These are phyloP conservation scores for Haliclona indistincta DNA, from an alignment of 37 sponge, comb jelly and placozoan genomes.

Conservation along the genomic window DNA sequence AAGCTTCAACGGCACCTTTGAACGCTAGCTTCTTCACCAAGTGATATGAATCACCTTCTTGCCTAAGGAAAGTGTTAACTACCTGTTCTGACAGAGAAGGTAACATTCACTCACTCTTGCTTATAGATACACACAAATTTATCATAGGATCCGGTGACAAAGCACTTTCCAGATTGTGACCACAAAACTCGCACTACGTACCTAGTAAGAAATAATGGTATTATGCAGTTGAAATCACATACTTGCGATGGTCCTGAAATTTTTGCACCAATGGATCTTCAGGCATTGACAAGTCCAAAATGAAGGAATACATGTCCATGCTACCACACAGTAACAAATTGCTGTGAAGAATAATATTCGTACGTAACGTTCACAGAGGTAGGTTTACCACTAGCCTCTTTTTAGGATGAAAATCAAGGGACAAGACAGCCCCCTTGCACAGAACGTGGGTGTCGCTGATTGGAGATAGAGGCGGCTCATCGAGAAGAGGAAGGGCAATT, in stretches of 20 bases:
- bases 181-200: slow-evolving; percentile 71
- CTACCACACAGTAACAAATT: slow-evolving; percentile 56
- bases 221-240: not conserved
- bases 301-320: slow-evolving; percentile 44
- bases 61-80: not conserved
- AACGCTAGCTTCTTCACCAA: slow-evolving; percentile 44
- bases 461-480: slow-evolving; percentile 40
- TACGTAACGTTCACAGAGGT: not conserved
- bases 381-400: slow-evolving; percentile 11
- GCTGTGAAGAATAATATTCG: slow-evolving; percentile 6
- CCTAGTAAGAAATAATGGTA: slow-evolving; percentile 16
- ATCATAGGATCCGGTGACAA: slow-evolving; percentile 81
- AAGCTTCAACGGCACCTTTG: slow-evolving; percentile 67
- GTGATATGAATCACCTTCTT: slow-evolving; percentile 30
- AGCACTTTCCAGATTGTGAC: slow-evolving; percentile 62
- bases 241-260: slow-evolving; percentile 49
- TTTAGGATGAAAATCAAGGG: slow-evolving; percentile 56
- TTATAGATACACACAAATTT: slow-evolving; percentile 62
- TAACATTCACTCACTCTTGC: slow-evolving; percentile 12
- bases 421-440: slow-evolving; percentile 51
- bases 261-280: slow-evolving; percentile 21
- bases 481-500: slow-evolving; percentile 30
- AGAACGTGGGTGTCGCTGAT: slow-evolving; percentile 27
- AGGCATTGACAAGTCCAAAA: slow-evolving; percentile 26
- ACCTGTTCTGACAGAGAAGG: not conserved